Conservation (phyloP, 2,113 vertebrate genomes). For the Reinhardtius hippoglossoides region DNA sequence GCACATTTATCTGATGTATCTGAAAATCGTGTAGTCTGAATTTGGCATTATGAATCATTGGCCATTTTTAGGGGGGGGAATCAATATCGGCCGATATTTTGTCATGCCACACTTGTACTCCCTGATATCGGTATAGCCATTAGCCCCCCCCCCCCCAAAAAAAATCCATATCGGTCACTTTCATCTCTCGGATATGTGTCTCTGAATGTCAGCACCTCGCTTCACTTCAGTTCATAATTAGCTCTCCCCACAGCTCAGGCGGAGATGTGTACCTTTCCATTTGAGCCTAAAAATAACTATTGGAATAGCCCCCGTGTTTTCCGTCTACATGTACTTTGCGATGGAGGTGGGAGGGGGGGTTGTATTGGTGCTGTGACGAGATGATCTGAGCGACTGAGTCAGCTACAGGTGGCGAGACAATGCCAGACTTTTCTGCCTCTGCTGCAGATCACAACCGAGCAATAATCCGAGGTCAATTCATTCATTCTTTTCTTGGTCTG, state of each 20-base stretch:
- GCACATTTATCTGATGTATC: too few relatives aligned
- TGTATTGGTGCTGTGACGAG: constrained; percentile 5
- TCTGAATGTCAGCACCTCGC: constrained; percentile 7
- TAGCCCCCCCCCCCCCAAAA: too few relatives aligned
- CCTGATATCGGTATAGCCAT: too few relatives aligned
- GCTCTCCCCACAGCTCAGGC: constrained; percentile 24
- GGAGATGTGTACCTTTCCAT: constrained; percentile 33
- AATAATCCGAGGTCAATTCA: constrained; percentile 14
- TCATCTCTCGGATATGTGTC: not conserved
- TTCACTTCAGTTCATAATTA: constrained; percentile 32
- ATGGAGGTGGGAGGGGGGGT: not conserved
- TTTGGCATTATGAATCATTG: too few relatives aligned
- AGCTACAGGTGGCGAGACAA: constrained; percentile 65
- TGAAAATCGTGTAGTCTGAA: too few relatives aligned
- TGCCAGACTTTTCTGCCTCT: not conserved
- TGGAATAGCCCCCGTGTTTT: constrained; percentile 25
- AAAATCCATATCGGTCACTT: too few relatives aligned
- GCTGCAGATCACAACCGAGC: not conserved
- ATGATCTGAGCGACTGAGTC: constrained; percentile 1
- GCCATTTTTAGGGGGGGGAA: too few relatives aligned
- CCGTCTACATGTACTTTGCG: constrained; percentile 3
- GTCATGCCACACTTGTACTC: too few relatives aligned
- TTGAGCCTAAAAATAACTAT: constrained; percentile 26
- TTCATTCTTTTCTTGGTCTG: constrained; percentile 7
- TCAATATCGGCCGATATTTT: too few relatives aligned